Base-by-base conservation (phyloP, 2,888 invertebrate genomes). In the Salticus scenicus region DNA sequence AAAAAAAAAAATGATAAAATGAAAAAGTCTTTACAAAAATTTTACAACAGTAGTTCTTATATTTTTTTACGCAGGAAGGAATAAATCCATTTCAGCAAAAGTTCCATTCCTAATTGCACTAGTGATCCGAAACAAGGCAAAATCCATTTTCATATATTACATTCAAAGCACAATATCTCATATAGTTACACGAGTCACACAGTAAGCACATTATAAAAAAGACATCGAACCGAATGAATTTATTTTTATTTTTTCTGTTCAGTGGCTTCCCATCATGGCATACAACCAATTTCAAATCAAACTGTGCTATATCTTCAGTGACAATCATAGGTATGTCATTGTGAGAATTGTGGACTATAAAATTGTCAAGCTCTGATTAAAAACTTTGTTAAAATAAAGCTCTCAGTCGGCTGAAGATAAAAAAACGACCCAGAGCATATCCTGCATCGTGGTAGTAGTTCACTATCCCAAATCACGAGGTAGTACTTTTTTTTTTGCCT, bases 341-440 rank as follows among this genome's bases (percentile, higher is more conserved):
- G n/a, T 72, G 82, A 73, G 77, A 74, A 28, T 33, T 24, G 69
- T 77, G 83, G 76, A 77, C 77, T 77, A 74, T 67, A 83, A 73
- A 67, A 84, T 47, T 67, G 74, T 79, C 84, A 79, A 85, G 84
- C 84, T 85, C 84, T 78, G 79, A 73, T 74, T 79, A 79, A 85
- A 85, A 85, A 85, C 79, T 85, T 79, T 85, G 84, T 79, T 57
- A 85, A 79, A 85, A 83, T 76, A 85, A 85, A 85, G 84, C 84
- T 85, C 84, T 85, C 79, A 71, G 74, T 71, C 47, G 75, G 81
- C 57, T 69, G 37, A 75, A 82, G 75, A 51, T 75, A 57, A 63
- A 75, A 80, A 82, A 64, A 75, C 41, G 33, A 75, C 57, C 57
- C 57, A 57, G 57, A 17, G 57, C 57, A 57, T 5, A 57, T 14